Base-by-base conservation (phyloP, 2,113 vertebrate genomes). In the Pygoscelis adeliae region DNA sequence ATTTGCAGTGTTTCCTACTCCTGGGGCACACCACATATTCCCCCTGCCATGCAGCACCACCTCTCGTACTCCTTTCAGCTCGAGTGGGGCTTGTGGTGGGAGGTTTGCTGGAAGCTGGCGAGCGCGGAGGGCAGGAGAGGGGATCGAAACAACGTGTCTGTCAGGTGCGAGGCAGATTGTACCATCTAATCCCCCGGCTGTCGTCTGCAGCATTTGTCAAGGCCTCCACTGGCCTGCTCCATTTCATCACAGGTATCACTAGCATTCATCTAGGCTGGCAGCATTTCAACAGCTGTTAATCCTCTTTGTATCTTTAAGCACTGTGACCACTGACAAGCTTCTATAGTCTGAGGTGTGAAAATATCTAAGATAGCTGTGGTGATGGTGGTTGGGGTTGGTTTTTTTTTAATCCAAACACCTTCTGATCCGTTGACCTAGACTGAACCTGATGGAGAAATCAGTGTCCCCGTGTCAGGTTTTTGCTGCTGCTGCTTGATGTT, bases 231-330 rank as follows among this genome's bases (percentile, higher is more conserved):
- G 86, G 59, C 44, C 49, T 34, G 59, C 91, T 74, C 90, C 5
- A 0, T 90, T 92, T 70, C 76, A 66, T 76, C 76, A 78, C 61
- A 83, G 84, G 65, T 79, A 86, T 94, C 91, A 0, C 87, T 71
- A 23, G 82, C 91, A 29, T 92, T 96, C 88, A 94, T 88, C 69
- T 67, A 90, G 81, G 81, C 89, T 97, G 96, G 93, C 93, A 89
- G 70, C 83, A 9, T 93, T 97, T 97, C 94, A 95, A 56, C 95
- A 97, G 87, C 80, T 95, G 88, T 97, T 97, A 96, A 98, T 97
- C 96, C 81, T 95, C 78, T 95, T 96, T 89, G 94, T 95, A 49
- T 95, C 95, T 92, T 87, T 91, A 89, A 91, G 90, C 69, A 25
- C 81, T 61, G 27, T 95, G 97, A 87, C 94, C 94, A 34, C 61